These are phyloP conservation scores for Heliconius ismenius DNA, from an alignment of 2,888 invertebrate genomes.

Conservation along the genomic window DNA sequence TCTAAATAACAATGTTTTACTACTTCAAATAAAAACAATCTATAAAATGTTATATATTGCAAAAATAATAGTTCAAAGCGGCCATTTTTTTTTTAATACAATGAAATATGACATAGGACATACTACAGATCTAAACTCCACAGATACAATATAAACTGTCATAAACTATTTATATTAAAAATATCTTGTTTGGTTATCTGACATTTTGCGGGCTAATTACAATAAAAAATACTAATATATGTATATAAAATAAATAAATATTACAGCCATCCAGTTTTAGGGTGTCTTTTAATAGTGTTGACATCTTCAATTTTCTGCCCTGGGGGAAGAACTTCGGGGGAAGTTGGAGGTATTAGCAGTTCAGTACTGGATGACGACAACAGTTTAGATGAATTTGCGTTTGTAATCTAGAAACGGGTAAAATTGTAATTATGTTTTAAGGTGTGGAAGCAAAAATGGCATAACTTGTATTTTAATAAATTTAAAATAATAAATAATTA, in stretches of 20 bases:
- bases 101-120: too few species aligned
- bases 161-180: neutral
- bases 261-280: slow-evolving; percentile 83
- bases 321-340: slow-evolving; percentile 68
- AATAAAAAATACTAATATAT: neutral
- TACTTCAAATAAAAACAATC: too few species aligned
- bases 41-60: too few species aligned
- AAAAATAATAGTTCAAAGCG: too few species aligned
- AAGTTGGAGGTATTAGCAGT: slow-evolving; percentile 70
- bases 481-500: neutral
- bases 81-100: too few species aligned
- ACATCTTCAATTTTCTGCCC: slow-evolving; percentile 78
- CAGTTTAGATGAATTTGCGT: slow-evolving; percentile 44
- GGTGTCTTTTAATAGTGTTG: slow-evolving; percentile 80
- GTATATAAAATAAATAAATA: neutral
- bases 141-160: slow-evolving; percentile 3
- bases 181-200: neutral
- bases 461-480: neutral
- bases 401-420: slow-evolving; percentile 44
- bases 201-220: slow-evolving; percentile 16
- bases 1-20: too few species aligned
- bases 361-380: slow-evolving; percentile 77
- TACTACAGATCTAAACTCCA: neutral
- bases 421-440: slow-evolving; percentile 7
- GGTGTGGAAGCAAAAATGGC: slow-evolving; percentile 3